Evolutionary conservation across 2,113 vertebrate genomes (phyloP), one percentile per base, ranked within the genome.

Genomic region (Oreochromis tanganicae): DNA sequence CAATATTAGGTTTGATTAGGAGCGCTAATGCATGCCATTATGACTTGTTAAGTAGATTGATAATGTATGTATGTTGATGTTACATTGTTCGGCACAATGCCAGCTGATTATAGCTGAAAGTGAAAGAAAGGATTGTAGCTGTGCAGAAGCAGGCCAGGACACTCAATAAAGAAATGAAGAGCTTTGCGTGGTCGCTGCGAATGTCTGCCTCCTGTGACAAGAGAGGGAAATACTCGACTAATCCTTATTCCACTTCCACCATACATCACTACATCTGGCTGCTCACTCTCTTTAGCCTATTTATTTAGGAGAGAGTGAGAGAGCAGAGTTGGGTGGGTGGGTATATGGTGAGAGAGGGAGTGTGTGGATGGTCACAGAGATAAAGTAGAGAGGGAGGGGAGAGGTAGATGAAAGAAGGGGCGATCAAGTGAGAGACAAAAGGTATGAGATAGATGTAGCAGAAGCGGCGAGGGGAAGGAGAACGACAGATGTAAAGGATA

Each of bases 391-490:
- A 68, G 75, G 78, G 13, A 61, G 71, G 38, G 86, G 68, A 66
- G 55, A 11, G 46, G 83, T 78, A 83, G 81, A 91, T 83, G 83
- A 89, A 87, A 89, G 82, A 36, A 52, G 52, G 78, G 43, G 38
- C 71, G 83, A 92, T 87, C 83, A 88, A 92, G 82, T 54, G 73
- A 86, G 59, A 87, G 34, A 87, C 75, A 81, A 81, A 87, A 81
- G 75, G 86, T 80, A 21, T 24, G 85, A 84, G 68, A 61, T 66
- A 38, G 78, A 85, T 87, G 73, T 57, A 88, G 82, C 80, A 61
- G 63, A 80, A 24, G 52, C 83, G 81, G 17, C 4, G 5, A 57
- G 29, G 61, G 52, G 57, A 86, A 68, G 17, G 59, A 82, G 83
- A 71, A 61, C 29, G 9, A 9, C 12, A 84, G 83, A 80, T 24